Evolutionary conservation across 2,797 vertebrate species (phyloP).

Genomic region (Varecia variegata): DNA sequence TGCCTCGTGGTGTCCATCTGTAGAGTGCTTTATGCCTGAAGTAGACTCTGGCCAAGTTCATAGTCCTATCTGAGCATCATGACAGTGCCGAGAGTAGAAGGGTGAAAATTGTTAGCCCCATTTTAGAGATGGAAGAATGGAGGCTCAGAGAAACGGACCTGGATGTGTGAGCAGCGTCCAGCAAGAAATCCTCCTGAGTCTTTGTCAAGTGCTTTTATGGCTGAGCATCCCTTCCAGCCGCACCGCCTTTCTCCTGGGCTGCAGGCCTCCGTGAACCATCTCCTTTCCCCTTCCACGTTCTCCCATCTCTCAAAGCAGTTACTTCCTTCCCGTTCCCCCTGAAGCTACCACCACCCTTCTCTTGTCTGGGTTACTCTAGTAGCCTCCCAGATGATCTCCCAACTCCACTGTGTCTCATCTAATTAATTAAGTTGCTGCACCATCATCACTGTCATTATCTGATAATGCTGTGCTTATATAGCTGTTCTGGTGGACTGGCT

Average conservation of each 20-base stretch:
- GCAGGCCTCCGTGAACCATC: fast-evolving
- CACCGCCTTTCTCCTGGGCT: background rate
- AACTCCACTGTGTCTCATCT: background rate
- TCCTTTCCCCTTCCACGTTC: background rate
- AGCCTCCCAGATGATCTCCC: background rate
- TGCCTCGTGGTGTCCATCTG: background rate
- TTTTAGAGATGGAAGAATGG: background rate
- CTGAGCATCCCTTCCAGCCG: background rate
- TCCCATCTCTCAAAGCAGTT: background rate
- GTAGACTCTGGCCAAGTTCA: background rate
- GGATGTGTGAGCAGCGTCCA: background rate
- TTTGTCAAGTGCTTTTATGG: background rate
- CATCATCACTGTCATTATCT: background rate
- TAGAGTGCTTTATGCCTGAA: background rate
- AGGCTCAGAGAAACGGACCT: background rate
- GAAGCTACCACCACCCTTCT: background rate
- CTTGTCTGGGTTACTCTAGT: background rate
- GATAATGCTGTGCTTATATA: background rate
- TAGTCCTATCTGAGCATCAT: background rate
- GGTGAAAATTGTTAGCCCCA: background rate
- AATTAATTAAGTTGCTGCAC: background rate
- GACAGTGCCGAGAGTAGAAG: background rate
- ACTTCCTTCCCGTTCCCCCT: background rate
- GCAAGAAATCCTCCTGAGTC: background rate
- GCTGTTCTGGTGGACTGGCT: background rate